phyloP scores from a whole-genome alignment of 2,888 invertebrate genomes.

The Drosophila nr. perissopoda region DNA sequence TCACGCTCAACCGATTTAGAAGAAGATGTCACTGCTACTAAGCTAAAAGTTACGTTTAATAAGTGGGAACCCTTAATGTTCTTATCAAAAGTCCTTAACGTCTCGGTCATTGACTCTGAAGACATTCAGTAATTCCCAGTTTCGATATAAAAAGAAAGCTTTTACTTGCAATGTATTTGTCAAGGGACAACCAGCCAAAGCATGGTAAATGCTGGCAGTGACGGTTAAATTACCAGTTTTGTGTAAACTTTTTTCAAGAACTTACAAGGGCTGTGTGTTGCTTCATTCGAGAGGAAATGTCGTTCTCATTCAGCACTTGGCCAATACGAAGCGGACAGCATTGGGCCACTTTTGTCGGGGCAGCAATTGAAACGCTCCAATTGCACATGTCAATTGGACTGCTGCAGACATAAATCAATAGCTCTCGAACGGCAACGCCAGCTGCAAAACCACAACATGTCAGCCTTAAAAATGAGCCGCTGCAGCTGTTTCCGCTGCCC shows the following conservation, averaged over 20 bases:
- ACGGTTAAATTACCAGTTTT: constrained; percentile 24
- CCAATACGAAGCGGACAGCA: constrained; percentile 10
- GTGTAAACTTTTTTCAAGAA: constrained; percentile 15
- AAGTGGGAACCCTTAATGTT: not conserved
- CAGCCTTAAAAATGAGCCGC: constrained; percentile 69
- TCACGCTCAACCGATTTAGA: not conserved
- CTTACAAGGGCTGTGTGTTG: constrained; percentile 11
- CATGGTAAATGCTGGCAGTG: constrained; percentile 10
- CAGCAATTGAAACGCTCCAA: constrained; percentile 26
- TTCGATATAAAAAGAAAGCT: not conserved
- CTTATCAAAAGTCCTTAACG: not conserved
- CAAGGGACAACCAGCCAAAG: not conserved
- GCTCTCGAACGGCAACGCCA: constrained; percentile 27
- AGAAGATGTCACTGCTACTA: not conserved
- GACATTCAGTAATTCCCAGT: not conserved
- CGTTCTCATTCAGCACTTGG: constrained; percentile 23
- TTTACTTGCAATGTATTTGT: not conserved
- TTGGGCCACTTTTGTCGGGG: constrained; percentile 32
- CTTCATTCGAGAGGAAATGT: constrained; percentile 1
- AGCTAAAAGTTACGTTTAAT: not conserved
- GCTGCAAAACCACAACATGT: constrained; percentile 58
- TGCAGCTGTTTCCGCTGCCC: constrained; percentile 61
- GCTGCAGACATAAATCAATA: constrained; percentile 72
- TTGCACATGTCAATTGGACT: constrained; percentile 52
- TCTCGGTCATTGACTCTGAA: not conserved